Base-by-base conservation (phyloP, 2,797 vertebrate genomes). In the Alouatta caraya region DNA sequence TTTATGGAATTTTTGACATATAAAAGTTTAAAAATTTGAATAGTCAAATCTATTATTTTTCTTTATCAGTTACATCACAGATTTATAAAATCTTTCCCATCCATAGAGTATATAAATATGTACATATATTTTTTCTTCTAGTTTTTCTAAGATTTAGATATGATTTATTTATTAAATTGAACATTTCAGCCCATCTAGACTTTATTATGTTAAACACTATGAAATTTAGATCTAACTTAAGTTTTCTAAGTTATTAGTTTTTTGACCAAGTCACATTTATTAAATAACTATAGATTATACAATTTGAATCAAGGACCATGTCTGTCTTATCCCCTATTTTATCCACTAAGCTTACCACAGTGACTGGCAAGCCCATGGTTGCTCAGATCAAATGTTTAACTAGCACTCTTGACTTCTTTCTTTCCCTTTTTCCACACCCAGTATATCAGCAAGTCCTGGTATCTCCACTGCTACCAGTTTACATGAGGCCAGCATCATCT, bases 121-220 rank as follows among this genome's bases (percentile, higher is more conserved):
- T 37, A 28, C 30, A 90, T 26, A 6, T 55, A 9, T 37, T 26
- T 92, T 84, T 93, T 26, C 17, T 90, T 93, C 22, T 75, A 83
- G 26, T 26, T 86, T 92, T 55, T 30, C 78, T 89, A 55, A 46
- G 28, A 82, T 84, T 70, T 73, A 57, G 8, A 46, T 81, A 78
- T 67, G 67, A 59, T 42, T 92, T 39, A 83, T 90, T 79, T 76
- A 83, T 93, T 57, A 84, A 96, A 57, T 84, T 95, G 55, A 93
- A 59, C 11, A 70, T 61, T 80, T 93, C 5, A 84, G 72, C 7
- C 61, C 42, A 81, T 24, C 44, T 88, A 28, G 13, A 76, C 59
- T 83, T 92, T 48, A 78, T 64, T 61, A 59, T 73, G 28, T 39
- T 79, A 89, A 94, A 93, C 82, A 17, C 15, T 33, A 33, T 81